Evolutionary conservation across 2,888 invertebrate species (phyloP).

Genomic region (Lithosia quadra): DNA sequence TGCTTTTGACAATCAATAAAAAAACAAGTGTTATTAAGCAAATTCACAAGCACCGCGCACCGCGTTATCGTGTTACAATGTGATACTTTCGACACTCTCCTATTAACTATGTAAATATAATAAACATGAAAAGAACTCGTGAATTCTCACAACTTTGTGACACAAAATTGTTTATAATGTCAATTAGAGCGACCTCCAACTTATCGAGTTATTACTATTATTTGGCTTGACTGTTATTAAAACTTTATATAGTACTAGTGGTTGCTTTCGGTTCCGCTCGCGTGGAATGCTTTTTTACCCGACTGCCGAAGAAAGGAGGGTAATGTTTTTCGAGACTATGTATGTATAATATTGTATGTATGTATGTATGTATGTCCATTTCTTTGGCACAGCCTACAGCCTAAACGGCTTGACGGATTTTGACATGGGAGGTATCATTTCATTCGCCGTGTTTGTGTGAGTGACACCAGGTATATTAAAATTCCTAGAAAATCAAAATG

Average conservation of each 20-base stretch:
- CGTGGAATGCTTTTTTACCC: too few species aligned
- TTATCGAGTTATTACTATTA: constrained; percentile 15
- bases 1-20: background rate
- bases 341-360: too few species aligned
- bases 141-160: constrained; percentile 37
- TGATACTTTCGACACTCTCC: constrained; percentile 42
- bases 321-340: too few species aligned
- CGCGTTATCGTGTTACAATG: constrained; percentile 23
- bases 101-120: constrained; percentile 36
- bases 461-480: too few species aligned
- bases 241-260: background rate
- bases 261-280: background rate
- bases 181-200: constrained; percentile 31
- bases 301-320: too few species aligned
- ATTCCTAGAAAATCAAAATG: too few species aligned
- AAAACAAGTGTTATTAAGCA: constrained; percentile 6
- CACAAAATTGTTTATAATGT: constrained; percentile 27
- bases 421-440: too few species aligned
- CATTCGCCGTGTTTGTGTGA: too few species aligned
- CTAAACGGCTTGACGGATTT: too few species aligned
- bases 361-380: too few species aligned
- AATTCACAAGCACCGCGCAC: background rate
- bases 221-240: constrained; percentile 11
- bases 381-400: too few species aligned
- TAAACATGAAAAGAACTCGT: constrained; percentile 33